Evolutionary conservation across 2,888 invertebrate species (phyloP).

Genomic region (Limnephilus marmoratus): DNA sequence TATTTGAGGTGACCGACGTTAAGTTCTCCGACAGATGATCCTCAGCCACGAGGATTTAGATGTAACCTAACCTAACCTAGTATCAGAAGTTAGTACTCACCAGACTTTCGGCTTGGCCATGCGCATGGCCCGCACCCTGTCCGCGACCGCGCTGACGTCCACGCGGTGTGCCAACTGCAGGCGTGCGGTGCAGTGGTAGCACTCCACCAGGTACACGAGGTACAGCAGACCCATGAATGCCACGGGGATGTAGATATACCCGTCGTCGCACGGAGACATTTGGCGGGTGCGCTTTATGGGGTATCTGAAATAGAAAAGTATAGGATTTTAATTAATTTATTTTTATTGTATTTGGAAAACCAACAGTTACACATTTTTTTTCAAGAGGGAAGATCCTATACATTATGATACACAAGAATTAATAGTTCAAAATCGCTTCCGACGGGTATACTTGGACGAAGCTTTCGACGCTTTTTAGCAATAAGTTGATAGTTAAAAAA

Average conservation of each 20-base stretch:
- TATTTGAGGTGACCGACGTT: no score
- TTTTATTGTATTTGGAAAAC: not conserved
- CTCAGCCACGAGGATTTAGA: conserved; percentile 86
- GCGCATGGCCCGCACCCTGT: conserved; percentile 81
- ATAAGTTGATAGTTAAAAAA: no score
- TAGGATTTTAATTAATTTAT: not conserved
- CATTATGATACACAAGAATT: no score
- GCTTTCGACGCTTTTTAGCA: no score
- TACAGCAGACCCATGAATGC: conserved; percentile 88
- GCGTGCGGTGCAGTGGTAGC: conserved; percentile 88
- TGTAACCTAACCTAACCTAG: conserved; percentile 77
- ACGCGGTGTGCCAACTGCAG: conserved; percentile 82
- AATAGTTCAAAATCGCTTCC: no score
- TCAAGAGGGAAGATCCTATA: no score
- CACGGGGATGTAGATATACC: conserved; percentile 89
- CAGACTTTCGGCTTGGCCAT: conserved; percentile 87
- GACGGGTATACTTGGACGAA: no score
- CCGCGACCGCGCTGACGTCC: conserved; percentile 81
- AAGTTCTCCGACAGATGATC: no score
- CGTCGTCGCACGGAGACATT: conserved; percentile 88
- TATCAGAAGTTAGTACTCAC: conserved; percentile 71
- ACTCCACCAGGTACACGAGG: conserved; percentile 89
- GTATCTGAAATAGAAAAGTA: conserved; percentile 72
- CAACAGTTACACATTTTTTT: no score
- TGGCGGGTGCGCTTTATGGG: conserved; percentile 81